These are phyloP conservation scores for Sarcophaga subvicina DNA, from an alignment of 2,888 invertebrate species.

Conservation along the genomic window DNA sequence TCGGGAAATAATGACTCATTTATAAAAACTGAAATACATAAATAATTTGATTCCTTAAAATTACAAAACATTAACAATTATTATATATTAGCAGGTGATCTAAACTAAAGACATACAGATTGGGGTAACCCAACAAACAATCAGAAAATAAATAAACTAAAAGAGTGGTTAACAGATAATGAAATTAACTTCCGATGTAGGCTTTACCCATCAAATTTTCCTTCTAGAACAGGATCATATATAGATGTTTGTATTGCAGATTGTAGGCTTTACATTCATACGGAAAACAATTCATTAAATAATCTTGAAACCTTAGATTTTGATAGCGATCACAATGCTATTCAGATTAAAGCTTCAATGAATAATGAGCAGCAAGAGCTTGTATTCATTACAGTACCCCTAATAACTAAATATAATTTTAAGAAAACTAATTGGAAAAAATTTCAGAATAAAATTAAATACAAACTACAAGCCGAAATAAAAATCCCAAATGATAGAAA, in stretches of 20 bases:
- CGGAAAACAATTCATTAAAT: slow-evolving; percentile 23
- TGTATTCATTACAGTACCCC: background rate
- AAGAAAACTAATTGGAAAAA: too few relatives aligned
- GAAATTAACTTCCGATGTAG: too few relatives aligned
- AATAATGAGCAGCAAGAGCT: background rate
- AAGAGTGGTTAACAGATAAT: too few relatives aligned
- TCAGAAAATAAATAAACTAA: background rate
- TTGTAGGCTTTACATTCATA: slow-evolving; percentile 1
- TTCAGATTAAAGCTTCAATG: slow-evolving; percentile 9
- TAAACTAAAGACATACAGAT: background rate
- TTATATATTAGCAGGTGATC: too few relatives aligned
- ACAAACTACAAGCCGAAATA: background rate
- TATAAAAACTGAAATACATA: too few relatives aligned
- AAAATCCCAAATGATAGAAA: slow-evolving; percentile 13
- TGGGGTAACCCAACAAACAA: slow-evolving; percentile 20
- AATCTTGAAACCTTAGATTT: slow-evolving; percentile 27
- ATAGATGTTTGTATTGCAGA: too few relatives aligned
- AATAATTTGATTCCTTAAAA: too few relatives aligned
- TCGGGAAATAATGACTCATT: too few relatives aligned
- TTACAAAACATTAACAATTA: too few relatives aligned
- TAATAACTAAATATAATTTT: background rate
- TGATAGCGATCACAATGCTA: slow-evolving; percentile 14
- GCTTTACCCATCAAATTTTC: too few relatives aligned
- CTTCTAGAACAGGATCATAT: too few relatives aligned
- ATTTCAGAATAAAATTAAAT: too few relatives aligned